phyloP scores from a whole-genome alignment of 2,113 vertebrate species.

The Butorides virescens region DNA sequence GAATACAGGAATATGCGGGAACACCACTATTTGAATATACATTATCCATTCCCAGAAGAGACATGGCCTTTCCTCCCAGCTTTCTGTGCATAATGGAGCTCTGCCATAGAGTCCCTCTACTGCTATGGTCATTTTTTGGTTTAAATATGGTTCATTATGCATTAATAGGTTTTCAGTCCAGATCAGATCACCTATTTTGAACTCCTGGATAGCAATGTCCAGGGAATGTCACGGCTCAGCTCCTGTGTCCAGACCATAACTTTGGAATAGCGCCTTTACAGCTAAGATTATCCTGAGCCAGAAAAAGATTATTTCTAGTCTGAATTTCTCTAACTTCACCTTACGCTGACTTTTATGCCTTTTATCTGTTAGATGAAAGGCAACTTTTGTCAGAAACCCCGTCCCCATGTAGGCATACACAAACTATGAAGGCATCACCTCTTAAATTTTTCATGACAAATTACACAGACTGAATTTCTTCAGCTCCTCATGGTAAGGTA shows the following conservation, averaged over 20 bases:
- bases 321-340: not conserved
- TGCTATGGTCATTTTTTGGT: not conserved
- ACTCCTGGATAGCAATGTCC: not conserved
- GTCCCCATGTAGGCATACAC: not conserved
- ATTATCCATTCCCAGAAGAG: not conserved
- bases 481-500: not conserved
- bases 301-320: not conserved
- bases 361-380: slow-evolving; percentile 28
- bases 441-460: not conserved
- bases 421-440: not conserved
- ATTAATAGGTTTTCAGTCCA: not conserved
- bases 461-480: not conserved
- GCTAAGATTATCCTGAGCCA: not conserved
- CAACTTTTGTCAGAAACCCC: not conserved
- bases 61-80: not conserved
- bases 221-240: not conserved
- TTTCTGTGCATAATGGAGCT: not conserved
- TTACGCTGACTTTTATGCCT: not conserved
- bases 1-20: not conserved
- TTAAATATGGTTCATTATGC: not conserved
- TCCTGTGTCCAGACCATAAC: not conserved
- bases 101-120: not conserved
- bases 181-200: not conserved
- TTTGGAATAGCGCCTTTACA: not conserved
- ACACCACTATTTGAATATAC: not conserved